A percentile compares a stretch with the other conserved stretches of the same genome.
Conservation (phyloP, 2,888 invertebrate genomes). For the Philonicus albiceps region DNA sequence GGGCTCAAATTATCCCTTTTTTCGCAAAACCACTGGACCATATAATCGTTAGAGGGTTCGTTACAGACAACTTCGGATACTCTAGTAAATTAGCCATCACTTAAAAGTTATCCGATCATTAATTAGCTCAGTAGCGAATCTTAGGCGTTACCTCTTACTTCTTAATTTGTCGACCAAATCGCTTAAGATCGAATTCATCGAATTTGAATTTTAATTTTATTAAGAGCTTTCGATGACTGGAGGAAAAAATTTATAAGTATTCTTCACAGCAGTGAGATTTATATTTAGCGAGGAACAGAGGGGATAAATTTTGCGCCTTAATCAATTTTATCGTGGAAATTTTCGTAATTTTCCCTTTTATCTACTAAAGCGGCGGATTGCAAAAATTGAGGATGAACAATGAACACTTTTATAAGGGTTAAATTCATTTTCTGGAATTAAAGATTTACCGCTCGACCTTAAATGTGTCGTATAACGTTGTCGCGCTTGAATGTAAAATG, state of each 20-base stretch:
- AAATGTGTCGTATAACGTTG: neutral
- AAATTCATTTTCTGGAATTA: neutral
- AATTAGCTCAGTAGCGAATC: neutral
- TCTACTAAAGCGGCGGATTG: neutral
- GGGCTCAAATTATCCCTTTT: neutral
- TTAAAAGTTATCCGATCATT: neutral
- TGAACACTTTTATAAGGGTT: neutral
- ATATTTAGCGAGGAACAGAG: neutral
- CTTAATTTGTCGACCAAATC: neutral
- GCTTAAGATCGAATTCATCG: neutral
- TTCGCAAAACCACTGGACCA: neutral
- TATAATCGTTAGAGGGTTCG: neutral
- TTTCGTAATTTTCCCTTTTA: neutral
- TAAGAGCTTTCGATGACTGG: neutral
- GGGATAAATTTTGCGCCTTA: neutral
- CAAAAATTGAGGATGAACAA: neutral
- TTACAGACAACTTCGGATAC: neutral
- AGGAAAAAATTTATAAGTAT: neutral
- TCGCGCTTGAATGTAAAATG: neutral
- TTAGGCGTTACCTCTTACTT: neutral
- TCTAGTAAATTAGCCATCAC: neutral
- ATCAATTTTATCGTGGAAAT: neutral
- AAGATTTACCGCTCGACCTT: neutral
- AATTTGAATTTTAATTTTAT: neutral
- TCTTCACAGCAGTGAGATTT: neutral